Evolutionary conservation across 2,797 vertebrate species (phyloP), one percentile per base, ranked within the genome.

Genomic region (Crypturellus tataupa): DNA sequence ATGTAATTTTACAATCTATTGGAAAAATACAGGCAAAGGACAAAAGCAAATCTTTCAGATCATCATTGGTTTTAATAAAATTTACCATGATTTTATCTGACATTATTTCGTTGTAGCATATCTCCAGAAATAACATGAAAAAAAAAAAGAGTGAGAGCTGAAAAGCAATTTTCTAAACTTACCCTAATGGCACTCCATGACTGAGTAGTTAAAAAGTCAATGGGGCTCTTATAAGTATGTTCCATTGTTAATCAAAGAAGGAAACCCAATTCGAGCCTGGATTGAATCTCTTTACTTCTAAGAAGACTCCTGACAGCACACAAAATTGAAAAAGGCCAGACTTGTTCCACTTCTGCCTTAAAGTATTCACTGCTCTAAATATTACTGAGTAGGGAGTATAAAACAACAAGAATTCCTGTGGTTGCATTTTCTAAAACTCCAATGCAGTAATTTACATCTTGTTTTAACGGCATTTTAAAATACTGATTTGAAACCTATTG

Each of bases 101-200:
- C 85, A 91, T 68, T 69, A 63, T 53, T 39, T 47, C 58, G 47
- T 35, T 85, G 29, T 67, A 68, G 37, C 23, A 35, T 24, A 23
- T 46, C 49, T 85, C 56, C 49, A 80, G 75, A 93, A 91, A 91
- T 62, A 92, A 89, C 33, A 80, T 82, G 42, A 95, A 85, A 85
- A 87, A 85, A 85, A 87, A 89, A 87, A 87, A 63, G 23, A 80
- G 59, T 87, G 64, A 89, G 68, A 90, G 70, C 4, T 59, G 39
- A 89, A 87, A 93, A 93, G 55, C 46, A 59, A 47, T 82, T 75
- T 94, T 75, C 20, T 35, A 78, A 89, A 59, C 60, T 56, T 97
- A 98, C 98, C 98, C 98, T 99, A 92, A 99, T 97, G 87, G 98
- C 97, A 87, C 98, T 98, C 98, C 98, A 98, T 68, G 98, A 97